phyloP scores from a whole-genome alignment of 1,140 invertebrate species.

The Hylyphantes graminicola region DNA sequence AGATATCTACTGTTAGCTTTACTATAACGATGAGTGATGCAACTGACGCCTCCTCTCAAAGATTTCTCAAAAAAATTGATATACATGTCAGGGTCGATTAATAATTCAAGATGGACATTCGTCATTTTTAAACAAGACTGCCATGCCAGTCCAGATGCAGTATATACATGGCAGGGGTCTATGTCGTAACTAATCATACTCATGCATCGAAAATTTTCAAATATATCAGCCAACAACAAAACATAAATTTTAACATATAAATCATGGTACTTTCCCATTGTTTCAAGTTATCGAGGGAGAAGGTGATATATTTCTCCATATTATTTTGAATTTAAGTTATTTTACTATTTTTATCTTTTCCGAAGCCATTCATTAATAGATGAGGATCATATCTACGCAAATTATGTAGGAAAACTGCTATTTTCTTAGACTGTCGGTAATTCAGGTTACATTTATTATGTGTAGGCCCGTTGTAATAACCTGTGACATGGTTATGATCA shows the following conservation, averaged over 20 bases:
- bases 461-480: background rate
- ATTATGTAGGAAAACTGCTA: background rate
- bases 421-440: background rate
- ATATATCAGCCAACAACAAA: slow-evolving; percentile 3
- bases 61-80: slow-evolving; percentile 30
- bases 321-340: background rate
- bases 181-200: background rate
- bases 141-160: background rate
- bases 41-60: background rate
- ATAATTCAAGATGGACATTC: background rate
- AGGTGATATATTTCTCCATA: background rate
- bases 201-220: slow-evolving; percentile 13
- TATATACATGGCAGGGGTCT: background rate
- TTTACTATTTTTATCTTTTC: background rate
- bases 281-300: background rate
- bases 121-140: slow-evolving; percentile 12
- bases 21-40: background rate
- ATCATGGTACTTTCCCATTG: background rate
- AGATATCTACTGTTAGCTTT: slow-evolving; percentile 9
- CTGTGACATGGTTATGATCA: background rate
- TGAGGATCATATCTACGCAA: background rate
- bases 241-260: slow-evolving; percentile 10
- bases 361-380: background rate
- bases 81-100: slow-evolving; percentile 13
- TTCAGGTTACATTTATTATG: slow-evolving; percentile 6